phyloP scores from a whole-genome alignment of 2,888 invertebrate species.

The Eledona agricola region DNA sequence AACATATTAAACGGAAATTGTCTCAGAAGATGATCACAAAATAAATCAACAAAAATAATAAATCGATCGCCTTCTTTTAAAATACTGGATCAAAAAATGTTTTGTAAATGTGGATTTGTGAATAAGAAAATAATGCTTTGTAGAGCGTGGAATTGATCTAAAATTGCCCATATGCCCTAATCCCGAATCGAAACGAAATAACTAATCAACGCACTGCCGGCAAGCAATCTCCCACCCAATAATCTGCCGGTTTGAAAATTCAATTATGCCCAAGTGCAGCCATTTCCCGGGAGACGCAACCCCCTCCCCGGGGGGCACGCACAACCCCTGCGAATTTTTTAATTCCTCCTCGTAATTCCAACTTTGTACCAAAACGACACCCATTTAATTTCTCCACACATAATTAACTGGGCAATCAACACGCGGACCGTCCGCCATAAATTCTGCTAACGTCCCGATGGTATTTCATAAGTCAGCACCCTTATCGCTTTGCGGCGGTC shows the following conservation, averaged over 20 bases:
- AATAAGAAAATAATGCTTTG: background rate
- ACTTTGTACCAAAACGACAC: too few relatives aligned
- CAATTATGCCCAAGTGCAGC: slow-evolving; percentile 60
- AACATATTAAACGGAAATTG: too few relatives aligned
- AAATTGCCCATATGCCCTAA: slow-evolving; percentile 62
- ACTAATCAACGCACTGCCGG: slow-evolving; percentile 58
- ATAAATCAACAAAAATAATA: too few relatives aligned
- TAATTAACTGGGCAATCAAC: slow-evolving; percentile 56
- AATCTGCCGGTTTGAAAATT: slow-evolving; percentile 62
- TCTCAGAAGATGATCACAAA: too few relatives aligned
- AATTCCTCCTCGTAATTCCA: too few relatives aligned
- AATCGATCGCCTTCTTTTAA: too few relatives aligned
- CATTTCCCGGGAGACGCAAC: slow-evolving; percentile 51
- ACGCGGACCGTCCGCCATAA: slow-evolving; percentile 56
- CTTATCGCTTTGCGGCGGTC: slow-evolving; percentile 25
- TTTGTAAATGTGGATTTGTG: too few relatives aligned
- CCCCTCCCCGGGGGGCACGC: slow-evolving; percentile 46
- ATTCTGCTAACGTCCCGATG: slow-evolving; percentile 62
- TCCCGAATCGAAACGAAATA: slow-evolving; percentile 60
- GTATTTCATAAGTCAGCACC: slow-evolving; percentile 60
- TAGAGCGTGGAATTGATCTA: too few relatives aligned
- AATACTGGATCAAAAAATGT: too few relatives aligned
- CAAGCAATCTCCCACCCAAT: slow-evolving; percentile 62
- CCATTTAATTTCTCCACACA: too few relatives aligned
- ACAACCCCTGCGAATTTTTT: slow-evolving; percentile 26